These are phyloP conservation scores for Pitangus sulphuratus DNA, from an alignment of 2,797 vertebrate genomes.

Conservation along the genomic window DNA sequence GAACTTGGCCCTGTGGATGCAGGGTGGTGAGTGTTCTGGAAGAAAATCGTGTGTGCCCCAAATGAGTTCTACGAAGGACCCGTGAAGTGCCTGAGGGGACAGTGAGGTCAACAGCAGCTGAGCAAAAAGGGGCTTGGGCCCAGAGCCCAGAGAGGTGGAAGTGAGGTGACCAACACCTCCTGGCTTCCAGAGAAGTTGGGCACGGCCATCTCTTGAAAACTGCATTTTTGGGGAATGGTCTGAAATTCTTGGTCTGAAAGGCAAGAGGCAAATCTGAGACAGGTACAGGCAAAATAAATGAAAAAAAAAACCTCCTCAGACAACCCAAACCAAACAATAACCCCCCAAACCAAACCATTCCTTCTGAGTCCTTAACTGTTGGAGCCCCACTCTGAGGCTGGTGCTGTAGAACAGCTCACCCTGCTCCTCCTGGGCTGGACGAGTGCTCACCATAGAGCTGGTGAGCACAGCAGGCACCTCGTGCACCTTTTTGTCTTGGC, in stretches of 20 bases:
- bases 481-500: not conserved
- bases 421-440: fast-evolving
- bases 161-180: not conserved
- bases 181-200: not conserved
- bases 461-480: not conserved
- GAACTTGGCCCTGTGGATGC: not conserved
- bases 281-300: not conserved
- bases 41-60: not conserved
- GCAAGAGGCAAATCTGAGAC: not conserved
- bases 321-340: not conserved
- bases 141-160: not conserved
- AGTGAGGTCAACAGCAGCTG: not conserved
- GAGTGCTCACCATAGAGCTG: not conserved
- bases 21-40: not conserved
- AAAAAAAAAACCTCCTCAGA: not conserved
- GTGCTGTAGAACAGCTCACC: not conserved
- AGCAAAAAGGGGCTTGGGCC: not conserved
- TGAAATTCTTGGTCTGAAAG: not conserved
- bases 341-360: not conserved
- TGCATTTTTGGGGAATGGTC: not conserved
- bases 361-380: not conserved
- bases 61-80: not conserved
- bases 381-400: not conserved
- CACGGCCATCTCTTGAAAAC: not conserved
- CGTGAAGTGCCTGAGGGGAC: not conserved